Conservation (phyloP, 2,888 invertebrate genomes). For the Eristalis intricaria region DNA sequence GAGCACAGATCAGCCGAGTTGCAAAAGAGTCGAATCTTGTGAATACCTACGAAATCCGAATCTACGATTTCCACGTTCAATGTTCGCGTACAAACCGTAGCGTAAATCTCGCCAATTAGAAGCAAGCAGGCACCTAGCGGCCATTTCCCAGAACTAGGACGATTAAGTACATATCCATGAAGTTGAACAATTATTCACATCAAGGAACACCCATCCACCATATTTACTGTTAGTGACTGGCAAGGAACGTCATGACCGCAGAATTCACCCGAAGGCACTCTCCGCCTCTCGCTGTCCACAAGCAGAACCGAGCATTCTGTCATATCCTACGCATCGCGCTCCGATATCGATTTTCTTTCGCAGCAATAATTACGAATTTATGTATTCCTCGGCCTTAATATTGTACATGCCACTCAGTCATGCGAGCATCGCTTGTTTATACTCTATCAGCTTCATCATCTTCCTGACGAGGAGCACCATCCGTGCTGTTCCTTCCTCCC, state of each 20-base stretch:
- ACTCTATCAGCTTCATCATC: slow-evolving; percentile 41
- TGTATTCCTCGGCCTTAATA: slow-evolving; percentile 11
- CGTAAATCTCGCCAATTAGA: neutral
- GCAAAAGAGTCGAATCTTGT: no score
- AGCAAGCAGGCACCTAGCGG: neutral
- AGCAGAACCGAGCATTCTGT: neutral
- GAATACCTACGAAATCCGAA: no score
- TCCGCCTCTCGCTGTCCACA: neutral
- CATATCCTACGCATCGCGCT: slow-evolving; percentile 14
- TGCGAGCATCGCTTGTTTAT: slow-evolving; percentile 39
- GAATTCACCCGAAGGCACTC: neutral
- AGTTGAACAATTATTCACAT: neutral
- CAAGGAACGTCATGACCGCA: neutral
- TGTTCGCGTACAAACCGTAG: no score
- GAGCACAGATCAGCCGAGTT: no score
- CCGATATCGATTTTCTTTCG: slow-evolving; percentile 24
- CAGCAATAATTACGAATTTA: slow-evolving; percentile 33
- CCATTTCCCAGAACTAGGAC: no score
- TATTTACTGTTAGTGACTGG: neutral
- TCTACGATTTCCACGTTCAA: no score
- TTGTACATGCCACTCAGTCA: slow-evolving; percentile 27
- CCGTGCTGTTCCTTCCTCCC: neutral
- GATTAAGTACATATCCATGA: no score
- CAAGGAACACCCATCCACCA: neutral
- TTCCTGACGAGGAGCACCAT: neutral